Evolutionary conservation across 2,888 invertebrate genomes (phyloP), one percentile per base, ranked within the genome.

Genomic region (Thelaira solivaga): DNA sequence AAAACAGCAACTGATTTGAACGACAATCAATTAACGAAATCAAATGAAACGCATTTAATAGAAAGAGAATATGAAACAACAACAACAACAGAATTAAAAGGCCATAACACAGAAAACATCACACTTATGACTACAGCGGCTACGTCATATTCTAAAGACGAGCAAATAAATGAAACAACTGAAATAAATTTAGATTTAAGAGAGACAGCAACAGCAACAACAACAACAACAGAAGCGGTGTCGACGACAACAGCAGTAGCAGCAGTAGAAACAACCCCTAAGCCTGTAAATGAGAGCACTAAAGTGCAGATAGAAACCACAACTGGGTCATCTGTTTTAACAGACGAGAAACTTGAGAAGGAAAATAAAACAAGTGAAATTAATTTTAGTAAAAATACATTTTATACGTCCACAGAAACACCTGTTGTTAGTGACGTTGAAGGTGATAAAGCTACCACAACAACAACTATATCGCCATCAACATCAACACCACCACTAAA

Each of bases 361-460:
- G 80, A 77, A 76, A 31, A 2, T 39, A 22, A 72, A 75, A 82
- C 57, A 34, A 64, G 74, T 51, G 76, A 62, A 76, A 57, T 62
- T 72, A 65, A 71, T 55, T 45, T 45, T 16, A n/a, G n/a, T n/a
- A n/a, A n/a, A n/a, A n/a, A n/a, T n/a, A 10, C 64, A 41, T 53
- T 62, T 62, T 51, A 43, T 10, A 18, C 65, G 16, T 72, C 68
- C 13, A 61, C 74, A 43, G 62, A 78, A 78, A 51, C 83, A 83
- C 74, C 80, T 80, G 59, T 82, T 81, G 80, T 77, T 76, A 36
- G 64, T 49, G 34, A 16, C 8, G 43, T 41, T 47, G 43, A 78
- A 82, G 6, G 31, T 79, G 43, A 8, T 5, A 22, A 57, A 55
- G 8, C 57, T 36, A 31, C 41, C 11, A 24, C 51, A 24, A 62